These are phyloP conservation scores for Drosophila multiciliata DNA, from an alignment of 2,888 invertebrate species.

Conservation along the genomic window DNA sequence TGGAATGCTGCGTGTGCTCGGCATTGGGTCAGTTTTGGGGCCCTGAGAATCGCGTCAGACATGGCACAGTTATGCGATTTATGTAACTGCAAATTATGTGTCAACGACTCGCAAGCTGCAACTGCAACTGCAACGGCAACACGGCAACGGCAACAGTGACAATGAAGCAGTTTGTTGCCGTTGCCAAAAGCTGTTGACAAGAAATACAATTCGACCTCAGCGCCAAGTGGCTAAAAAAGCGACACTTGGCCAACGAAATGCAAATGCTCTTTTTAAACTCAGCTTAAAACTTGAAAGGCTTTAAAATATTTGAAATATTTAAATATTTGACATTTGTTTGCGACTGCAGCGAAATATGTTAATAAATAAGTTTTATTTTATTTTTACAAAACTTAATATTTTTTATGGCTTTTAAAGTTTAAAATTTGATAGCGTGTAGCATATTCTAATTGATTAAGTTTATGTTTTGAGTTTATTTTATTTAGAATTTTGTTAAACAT, in stretches of 20 bases:
- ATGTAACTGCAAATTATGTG: conserved; percentile 78
- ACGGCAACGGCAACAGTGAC: conserved; percentile 61
- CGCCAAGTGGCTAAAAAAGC: conserved; percentile 24
- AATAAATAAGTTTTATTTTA: background rate
- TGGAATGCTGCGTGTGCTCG: conserved; percentile 56
- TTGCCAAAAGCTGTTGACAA: conserved; percentile 53
- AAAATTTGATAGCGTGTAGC: background rate
- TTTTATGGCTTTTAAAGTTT: background rate
- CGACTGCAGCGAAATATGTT: background rate
- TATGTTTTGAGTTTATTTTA: background rate
- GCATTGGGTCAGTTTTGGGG: conserved; percentile 43
- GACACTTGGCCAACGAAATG: conserved; percentile 29
- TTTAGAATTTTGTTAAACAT: background rate
- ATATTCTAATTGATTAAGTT: background rate
- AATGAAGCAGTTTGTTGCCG: conserved; percentile 66
- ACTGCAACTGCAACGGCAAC: background rate
- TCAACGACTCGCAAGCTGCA: conserved; percentile 39
- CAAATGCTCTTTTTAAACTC: conserved; percentile 29
- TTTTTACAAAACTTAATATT: background rate
- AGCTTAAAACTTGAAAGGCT: background rate
- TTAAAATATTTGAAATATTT: background rate
- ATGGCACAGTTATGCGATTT: conserved; percentile 81
- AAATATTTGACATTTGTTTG: background rate
- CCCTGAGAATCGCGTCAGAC: conserved; percentile 45
- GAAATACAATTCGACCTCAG: conserved; percentile 41